phyloP scores from a whole-genome alignment of 2,113 vertebrate species.

The Bagarius yarrelli region DNA sequence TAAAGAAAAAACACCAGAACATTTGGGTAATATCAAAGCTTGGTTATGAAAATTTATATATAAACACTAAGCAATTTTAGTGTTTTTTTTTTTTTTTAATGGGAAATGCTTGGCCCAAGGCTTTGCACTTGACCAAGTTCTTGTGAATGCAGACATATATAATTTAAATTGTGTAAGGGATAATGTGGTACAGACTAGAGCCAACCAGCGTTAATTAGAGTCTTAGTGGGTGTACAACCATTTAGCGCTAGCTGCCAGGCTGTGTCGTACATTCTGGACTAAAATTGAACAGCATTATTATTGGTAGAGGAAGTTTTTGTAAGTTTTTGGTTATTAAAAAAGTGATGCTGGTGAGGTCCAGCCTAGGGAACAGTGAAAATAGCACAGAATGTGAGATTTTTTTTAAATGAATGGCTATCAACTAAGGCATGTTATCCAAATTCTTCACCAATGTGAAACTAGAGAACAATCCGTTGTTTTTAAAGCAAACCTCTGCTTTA shows the following conservation, averaged over 20 bases:
- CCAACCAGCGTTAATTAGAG: constrained; percentile 30
- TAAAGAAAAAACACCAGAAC: neutral
- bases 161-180: constrained; percentile 32
- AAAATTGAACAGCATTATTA: neutral
- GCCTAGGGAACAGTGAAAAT: constrained; percentile 1
- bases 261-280: neutral
- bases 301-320: neutral
- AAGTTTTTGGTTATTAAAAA: neutral
- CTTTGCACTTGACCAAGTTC: neutral
- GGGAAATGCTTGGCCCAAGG: constrained; percentile 19
- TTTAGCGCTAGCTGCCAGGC: neutral
- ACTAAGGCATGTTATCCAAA: constrained; percentile 4
- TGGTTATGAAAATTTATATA: constrained; percentile 11
- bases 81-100: constrained; percentile 20
- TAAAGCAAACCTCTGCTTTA: neutral
- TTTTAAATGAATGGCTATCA: too few relatives aligned
- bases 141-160: constrained; percentile 15
- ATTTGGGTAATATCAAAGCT: constrained; percentile 11
- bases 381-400: neutral
- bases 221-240: constrained; percentile 20
- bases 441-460: constrained; percentile 22
- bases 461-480: neutral
- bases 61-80: constrained; percentile 21
- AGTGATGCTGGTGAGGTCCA: neutral
- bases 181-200: constrained; percentile 15